A percentile compares a stretch with the other conserved stretches of the same genome.
Evolutionary conservation across 2,113 vertebrate genomes (phyloP).

Genomic region (Psittacula cyanocephala): DNA sequence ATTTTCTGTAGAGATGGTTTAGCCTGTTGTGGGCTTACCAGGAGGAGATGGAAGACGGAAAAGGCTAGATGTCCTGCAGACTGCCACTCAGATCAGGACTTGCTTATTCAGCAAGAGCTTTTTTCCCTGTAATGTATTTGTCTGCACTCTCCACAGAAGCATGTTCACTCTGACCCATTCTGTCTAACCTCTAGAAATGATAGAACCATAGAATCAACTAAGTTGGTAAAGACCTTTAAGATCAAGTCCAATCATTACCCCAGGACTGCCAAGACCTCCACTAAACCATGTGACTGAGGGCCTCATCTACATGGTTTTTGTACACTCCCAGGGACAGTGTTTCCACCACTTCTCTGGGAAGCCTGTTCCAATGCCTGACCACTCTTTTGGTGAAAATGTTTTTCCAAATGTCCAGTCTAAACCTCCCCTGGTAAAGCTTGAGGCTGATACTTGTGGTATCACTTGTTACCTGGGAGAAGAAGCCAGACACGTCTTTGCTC

Average conservation of each 20-base stretch:
- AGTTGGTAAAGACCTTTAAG: not conserved
- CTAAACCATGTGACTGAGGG: not conserved
- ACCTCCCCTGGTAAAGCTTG: not conserved
- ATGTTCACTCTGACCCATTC: not conserved
- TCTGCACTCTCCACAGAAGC: not conserved
- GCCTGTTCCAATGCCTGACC: not conserved
- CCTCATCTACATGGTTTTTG: not conserved
- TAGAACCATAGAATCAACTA: not conserved
- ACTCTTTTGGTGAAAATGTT: not conserved
- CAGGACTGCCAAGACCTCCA: not conserved
- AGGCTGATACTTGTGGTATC: not conserved
- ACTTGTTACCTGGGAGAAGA: not conserved
- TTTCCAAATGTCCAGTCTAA: not conserved
- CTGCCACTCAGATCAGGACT: not conserved
- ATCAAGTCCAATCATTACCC: not conserved
- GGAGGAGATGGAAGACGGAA: not conserved
- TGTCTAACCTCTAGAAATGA: not conserved
- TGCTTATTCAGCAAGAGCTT: not conserved
- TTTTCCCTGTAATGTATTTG: not conserved
- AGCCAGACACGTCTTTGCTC: not conserved
- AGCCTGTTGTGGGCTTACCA: not conserved
- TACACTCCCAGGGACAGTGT: not conserved
- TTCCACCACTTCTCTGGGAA: not conserved
- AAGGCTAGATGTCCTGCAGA: not conserved
- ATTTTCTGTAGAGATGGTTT: not conserved